Percentiles rank a stretch among this genome's conserved stretches.
phyloP scores from a whole-genome alignment of 2,888 invertebrate genomes.

The Phragmatobia fuliginosa region DNA sequence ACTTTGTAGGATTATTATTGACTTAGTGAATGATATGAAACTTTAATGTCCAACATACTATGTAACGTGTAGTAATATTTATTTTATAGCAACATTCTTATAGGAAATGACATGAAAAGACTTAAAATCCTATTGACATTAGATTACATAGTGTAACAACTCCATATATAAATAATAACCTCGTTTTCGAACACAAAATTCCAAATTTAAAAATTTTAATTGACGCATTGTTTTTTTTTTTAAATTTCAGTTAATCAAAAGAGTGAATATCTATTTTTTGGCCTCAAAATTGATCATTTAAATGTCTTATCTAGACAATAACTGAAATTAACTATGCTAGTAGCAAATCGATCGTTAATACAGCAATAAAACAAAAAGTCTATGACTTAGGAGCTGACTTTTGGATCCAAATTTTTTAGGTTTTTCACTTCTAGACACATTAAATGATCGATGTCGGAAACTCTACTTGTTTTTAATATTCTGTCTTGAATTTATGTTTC shows the following conservation, averaged over 20 bases:
- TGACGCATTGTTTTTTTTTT: background rate
- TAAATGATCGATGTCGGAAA: background rate
- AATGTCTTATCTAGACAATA: background rate
- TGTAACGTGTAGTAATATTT: conserved; percentile 8
- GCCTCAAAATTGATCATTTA: background rate
- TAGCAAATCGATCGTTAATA: background rate
- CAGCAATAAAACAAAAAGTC: background rate
- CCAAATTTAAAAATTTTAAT: background rate
- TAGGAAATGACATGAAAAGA: conserved; percentile 13
- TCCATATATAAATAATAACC: background rate
- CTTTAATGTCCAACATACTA: conserved; percentile 1
- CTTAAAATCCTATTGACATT: conserved; percentile 12
- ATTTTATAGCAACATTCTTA: conserved; percentile 9
- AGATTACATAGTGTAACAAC: background rate
- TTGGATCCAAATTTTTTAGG: background rate
- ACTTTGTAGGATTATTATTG: conserved; percentile 2
- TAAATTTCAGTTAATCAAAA: background rate
- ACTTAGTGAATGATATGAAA: conserved; percentile 6
- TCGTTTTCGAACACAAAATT: background rate
- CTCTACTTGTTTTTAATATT: background rate
- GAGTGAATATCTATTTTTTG: background rate
- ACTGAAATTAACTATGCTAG: background rate
- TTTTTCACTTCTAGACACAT: no score
- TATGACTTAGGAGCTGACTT: background rate
- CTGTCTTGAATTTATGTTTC: background rate